Base-by-base conservation (phyloP, 2,113 vertebrate species). In the Oncorhynchus keta region DNA sequence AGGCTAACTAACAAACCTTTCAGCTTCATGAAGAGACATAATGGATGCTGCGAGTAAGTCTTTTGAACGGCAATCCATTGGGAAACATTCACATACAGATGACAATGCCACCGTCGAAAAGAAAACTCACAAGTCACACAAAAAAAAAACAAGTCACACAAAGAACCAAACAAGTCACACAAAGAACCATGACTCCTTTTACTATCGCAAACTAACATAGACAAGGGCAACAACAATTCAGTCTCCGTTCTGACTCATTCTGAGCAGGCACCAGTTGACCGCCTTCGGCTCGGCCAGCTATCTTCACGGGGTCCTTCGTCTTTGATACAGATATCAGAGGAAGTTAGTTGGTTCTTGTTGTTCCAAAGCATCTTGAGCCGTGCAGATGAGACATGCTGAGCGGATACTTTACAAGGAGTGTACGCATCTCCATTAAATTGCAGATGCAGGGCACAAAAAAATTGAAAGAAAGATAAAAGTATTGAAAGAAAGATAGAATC, bases 171-270 rank as follows among this genome's bases (percentile, higher is more conserved):
- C n/a, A 22, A 70, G 12, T 55, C 51, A 55, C 14, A 48, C 32
- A 49, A 26, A 39, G 26, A 49, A n/a, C 20, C 68, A 16, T 70
- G 20, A 20, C 18, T 24, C 32, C n/a, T 5, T 22, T 48, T 55
- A 18, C 35, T 66, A 72, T 76, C 68, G 59, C 66, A 76, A 80
- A 73, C 48, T 75, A 30, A 18, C 59, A 14, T 8, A 62, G 8
- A 22, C 14, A 70, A 64, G 30, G 73, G 13, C 8, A 32, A 70
- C 79, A 75, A 72, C 11, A 49, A 80, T 81, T 73, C 79, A 57
- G 73, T 64, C 75, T 66, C 64, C 13, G 28, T 76, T 66, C 72
- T 88, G 86, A 84, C 55, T 84, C 86, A 87, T 80, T 74, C 28
- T 1, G 59, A 73, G 79, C 64, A 83, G 81, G 78, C 61, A 26